Conservation (phyloP, 2,797 vertebrate species). For the Gymnoscopelus braueri region DNA sequence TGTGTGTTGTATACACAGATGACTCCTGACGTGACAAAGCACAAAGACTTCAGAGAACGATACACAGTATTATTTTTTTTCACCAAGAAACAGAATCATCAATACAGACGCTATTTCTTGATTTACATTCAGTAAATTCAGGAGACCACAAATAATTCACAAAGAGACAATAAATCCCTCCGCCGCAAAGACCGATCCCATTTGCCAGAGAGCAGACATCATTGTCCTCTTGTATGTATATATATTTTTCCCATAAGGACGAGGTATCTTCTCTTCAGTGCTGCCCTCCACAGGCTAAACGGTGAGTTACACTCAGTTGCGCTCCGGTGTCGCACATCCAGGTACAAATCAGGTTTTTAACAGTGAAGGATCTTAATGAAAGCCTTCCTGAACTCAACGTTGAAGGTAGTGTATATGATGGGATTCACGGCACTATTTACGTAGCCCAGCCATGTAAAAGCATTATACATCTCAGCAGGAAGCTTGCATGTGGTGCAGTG, state of each 20-base stretch:
- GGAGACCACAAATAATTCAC: slow-evolving; percentile 59
- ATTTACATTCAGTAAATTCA: slow-evolving; percentile 77
- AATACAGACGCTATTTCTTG: slow-evolving; percentile 76
- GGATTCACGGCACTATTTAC: slow-evolving; percentile 99
- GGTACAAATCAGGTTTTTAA: slow-evolving; percentile 62
- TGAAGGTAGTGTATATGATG: slow-evolving; percentile 99
- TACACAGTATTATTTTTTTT: slow-evolving; percentile 24
- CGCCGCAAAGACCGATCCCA: slow-evolving; percentile 42
- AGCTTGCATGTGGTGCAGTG: slow-evolving; percentile 93
- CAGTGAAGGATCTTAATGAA: slow-evolving; percentile 99
- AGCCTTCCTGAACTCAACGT: slow-evolving; percentile 97
- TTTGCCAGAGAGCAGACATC: slow-evolving; percentile 45
- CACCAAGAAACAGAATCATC: slow-evolving; percentile 56
- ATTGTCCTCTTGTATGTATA: slow-evolving; percentile 36
- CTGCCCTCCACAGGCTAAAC: slow-evolving; percentile 44
- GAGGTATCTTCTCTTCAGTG: slow-evolving; percentile 66
- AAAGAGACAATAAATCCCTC: slow-evolving; percentile 49
- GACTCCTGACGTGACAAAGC: slow-evolving; percentile 62
- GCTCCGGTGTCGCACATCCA: no score
- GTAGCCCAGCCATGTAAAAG: slow-evolving; percentile 98
- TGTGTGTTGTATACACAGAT: slow-evolving; percentile 73
- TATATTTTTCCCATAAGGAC: slow-evolving; percentile 62
- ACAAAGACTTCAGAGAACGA: slow-evolving; percentile 58
- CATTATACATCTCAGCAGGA: slow-evolving; percentile 92
- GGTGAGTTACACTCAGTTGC: not conserved